Base-by-base conservation (phyloP, 2,113 vertebrate species). In the Notarius lentiginosus region DNA sequence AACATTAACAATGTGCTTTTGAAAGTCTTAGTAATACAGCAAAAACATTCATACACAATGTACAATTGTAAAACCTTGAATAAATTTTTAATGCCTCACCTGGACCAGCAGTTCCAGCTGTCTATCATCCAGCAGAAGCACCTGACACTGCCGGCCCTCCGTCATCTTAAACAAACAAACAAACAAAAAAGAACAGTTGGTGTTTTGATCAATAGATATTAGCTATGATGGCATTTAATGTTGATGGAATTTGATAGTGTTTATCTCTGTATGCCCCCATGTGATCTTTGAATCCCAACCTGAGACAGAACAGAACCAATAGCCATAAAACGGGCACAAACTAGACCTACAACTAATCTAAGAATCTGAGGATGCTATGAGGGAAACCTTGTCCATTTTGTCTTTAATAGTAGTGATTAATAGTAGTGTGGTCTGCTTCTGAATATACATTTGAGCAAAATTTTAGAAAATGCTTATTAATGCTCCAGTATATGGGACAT, bases 21-120 rank as follows among this genome's bases (percentile, higher is more conserved):
- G 12, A 53, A 77, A n/a, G 20, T 11, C 7, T 22, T 47, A 81
- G 41, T 27, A 41, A 49, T 82, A 82, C 14, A 63, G 8, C 9
- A 82, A 15, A 82, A 20, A 30, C 15, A 24, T 1, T 75, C 12
- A 73, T 17, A 55, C 10, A 41, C 18, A 68, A 56, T 22, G 10
- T 68, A 65, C 49, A 34, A 17, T 53, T 30, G 1, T 56, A 34
- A 9, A 79, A 34, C 8, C 24, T 77, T 24, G 8, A 10, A 53
- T 53, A 20, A 27, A 7, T 5, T 49, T 12, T 22, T 5, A 65
- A 56, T 79, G 47, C 7, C 60, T 2, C 95, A 99, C 98, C 97
- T 99, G 98, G 91, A 99, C 98, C 93, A 99, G 95, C 91, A 99
- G 96, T 92, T 99, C 98, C 95, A 99, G 93, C 89, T 97, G 96